Conservation (phyloP, 2,888 invertebrate species). For the Timema cristinae region DNA sequence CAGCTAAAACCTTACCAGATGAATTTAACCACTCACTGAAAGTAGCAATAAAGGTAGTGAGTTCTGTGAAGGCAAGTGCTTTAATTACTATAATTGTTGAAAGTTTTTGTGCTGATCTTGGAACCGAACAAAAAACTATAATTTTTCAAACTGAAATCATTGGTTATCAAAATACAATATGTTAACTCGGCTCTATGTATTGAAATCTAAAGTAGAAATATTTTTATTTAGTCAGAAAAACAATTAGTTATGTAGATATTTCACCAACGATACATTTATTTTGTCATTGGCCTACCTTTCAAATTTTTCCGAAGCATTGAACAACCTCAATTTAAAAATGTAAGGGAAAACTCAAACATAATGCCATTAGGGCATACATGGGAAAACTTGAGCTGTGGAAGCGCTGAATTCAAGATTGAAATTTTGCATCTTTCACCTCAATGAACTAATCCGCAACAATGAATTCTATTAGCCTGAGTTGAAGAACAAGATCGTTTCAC, state of each 20-base stretch:
- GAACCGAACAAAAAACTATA: background rate
- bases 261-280: background rate
- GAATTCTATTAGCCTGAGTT: too few relatives aligned
- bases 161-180: slow-evolving; percentile 3
- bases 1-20: background rate
- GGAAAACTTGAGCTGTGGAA: background rate
- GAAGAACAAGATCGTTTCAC: too few relatives aligned
- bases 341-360: background rate
- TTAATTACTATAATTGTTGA: slow-evolving; percentile 2
- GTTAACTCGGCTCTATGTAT: slow-evolving; percentile 9
- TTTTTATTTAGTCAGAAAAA: background rate
- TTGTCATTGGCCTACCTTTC: background rate
- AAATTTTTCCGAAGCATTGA: background rate
- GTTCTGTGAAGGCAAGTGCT: background rate
- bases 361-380: background rate
- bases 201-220: slow-evolving; percentile 6
- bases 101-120: background rate
- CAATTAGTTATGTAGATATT: background rate
- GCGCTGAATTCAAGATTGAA: too few relatives aligned
- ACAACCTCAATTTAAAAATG: background rate
- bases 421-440: too few relatives aligned
- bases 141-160: background rate
- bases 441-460: too few relatives aligned
- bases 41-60: slow-evolving; percentile 3
- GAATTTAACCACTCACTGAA: slow-evolving; percentile 3